Percentiles rank a stretch among this genome's conserved stretches.
phyloP scores from a whole-genome alignment of 1,140 invertebrate genomes.

The Lucilia sericata region DNA sequence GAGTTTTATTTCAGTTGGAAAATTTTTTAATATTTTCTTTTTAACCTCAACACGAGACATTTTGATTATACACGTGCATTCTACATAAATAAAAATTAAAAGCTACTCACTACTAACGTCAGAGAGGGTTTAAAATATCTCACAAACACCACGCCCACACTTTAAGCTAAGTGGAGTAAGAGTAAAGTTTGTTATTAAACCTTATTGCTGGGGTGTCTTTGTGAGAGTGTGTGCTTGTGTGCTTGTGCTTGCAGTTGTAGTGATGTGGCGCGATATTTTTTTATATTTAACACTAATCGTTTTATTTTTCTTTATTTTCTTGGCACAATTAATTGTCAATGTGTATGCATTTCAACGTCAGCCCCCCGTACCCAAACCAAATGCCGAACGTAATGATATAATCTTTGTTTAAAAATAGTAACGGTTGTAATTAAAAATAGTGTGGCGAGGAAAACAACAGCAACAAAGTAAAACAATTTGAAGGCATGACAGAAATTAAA shows the following conservation, averaged over 20 bases:
- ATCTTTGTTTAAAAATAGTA: constrained; percentile 63
- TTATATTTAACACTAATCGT: constrained; percentile 66
- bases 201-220: neutral
- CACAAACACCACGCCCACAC: neutral
- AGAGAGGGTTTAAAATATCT: neutral
- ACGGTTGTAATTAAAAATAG: neutral
- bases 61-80: neutral
- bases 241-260: neutral
- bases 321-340: constrained; percentile 67
- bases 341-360: constrained; percentile 66
- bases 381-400: constrained; percentile 63
- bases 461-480: neutral
- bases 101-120: neutral
- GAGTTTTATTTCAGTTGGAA: neutral
- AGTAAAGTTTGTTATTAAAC: neutral
- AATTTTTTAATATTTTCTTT: neutral
- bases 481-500: neutral
- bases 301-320: constrained; percentile 68
- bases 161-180: neutral
- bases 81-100: neutral
- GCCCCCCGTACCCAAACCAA: constrained; percentile 55
- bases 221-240: neutral
- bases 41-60: neutral
- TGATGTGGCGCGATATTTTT: constrained; percentile 66
- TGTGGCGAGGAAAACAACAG: neutral